phyloP scores from a whole-genome alignment of 1,140 invertebrate genomes.

The Ceratosolen solmsi region DNA sequence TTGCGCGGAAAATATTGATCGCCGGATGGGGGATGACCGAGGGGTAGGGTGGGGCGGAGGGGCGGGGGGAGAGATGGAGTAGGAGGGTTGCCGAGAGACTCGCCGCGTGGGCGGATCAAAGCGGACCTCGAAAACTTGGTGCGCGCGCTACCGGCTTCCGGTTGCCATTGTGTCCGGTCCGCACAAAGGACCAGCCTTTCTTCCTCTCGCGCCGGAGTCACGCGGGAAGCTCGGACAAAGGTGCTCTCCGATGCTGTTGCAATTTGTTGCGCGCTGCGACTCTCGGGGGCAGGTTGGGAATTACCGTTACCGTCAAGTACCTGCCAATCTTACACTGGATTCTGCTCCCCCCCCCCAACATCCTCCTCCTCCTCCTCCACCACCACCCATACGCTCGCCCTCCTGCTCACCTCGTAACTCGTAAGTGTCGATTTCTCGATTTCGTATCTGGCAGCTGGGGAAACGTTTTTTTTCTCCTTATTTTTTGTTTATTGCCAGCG shows the following conservation, averaged over 20 bases:
- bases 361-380: no score
- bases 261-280: background rate
- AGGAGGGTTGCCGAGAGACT: background rate
- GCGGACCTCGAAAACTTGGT: background rate
- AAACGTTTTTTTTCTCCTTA: no score
- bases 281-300: conserved; percentile 1
- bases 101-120: conserved; percentile 43
- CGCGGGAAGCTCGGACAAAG: background rate
- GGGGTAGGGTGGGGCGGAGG: no score
- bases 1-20: conserved; percentile 27
- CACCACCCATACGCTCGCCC: no score
- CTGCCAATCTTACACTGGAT: background rate
- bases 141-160: conserved; percentile 24
- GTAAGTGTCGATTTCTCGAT: no score
- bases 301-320: conserved; percentile 11
- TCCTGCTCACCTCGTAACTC: no score
- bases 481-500: no score
- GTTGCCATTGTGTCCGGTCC: conserved; percentile 11
- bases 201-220: conserved; percentile 2
- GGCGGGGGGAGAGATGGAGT: background rate
- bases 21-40: background rate
- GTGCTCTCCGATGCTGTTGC: background rate
- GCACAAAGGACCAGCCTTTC: background rate
- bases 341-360: background rate
- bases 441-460: no score